phyloP scores from a whole-genome alignment of 2,113 vertebrate genomes.

The Sitta europaea region DNA sequence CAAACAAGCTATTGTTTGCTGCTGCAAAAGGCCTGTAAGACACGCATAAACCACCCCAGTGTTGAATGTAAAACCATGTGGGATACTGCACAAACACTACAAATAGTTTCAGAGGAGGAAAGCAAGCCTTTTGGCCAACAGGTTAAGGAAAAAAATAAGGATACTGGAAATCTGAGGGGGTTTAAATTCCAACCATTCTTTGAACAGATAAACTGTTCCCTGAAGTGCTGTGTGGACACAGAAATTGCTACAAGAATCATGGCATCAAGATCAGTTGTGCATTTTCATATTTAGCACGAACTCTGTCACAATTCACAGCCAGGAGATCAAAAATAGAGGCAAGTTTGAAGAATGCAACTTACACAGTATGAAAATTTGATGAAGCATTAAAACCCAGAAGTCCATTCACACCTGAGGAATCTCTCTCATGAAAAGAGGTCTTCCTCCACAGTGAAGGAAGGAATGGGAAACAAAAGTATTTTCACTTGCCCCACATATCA shows the following conservation, averaged over 20 bases:
- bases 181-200: background rate
- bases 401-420: background rate
- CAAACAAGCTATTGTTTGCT: background rate
- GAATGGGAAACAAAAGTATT: background rate
- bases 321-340: background rate
- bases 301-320: background rate
- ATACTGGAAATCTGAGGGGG: background rate
- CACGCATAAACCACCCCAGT: background rate
- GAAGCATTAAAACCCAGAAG: background rate
- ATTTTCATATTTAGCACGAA: background rate
- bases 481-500: background rate
- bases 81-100: background rate
- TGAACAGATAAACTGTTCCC: background rate
- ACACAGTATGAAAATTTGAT: background rate
- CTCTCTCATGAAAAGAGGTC: background rate
- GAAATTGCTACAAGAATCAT: background rate
- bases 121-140: background rate
- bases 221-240: background rate
- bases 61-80: background rate
- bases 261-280: background rate
- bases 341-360: background rate
- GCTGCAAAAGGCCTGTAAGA: background rate
- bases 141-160: background rate
- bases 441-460: background rate
- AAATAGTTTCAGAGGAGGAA: background rate